Percentiles rank a stretch among this genome's conserved stretches.
Conservation (phyloP, 1,140 invertebrate species). For the Battus philenor region DNA sequence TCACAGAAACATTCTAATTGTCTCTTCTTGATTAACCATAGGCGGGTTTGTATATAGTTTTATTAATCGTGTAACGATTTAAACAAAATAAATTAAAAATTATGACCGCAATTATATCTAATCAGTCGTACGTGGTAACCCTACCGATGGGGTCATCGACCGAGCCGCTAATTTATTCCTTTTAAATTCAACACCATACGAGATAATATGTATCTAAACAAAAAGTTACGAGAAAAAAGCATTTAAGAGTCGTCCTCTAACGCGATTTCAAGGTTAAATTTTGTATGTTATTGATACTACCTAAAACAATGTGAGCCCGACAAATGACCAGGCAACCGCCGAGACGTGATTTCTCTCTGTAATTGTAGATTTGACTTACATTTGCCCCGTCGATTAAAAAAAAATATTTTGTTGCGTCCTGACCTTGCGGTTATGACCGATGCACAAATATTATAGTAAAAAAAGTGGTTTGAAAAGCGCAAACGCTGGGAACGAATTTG, state of each 20-base stretch:
- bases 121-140: no score
- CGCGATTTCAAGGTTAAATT: conserved; percentile 42
- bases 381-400: conserved; percentile 23
- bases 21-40: no score
- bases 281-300: conserved; percentile 38
- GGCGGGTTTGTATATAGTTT: no score
- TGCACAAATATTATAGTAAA: conserved; percentile 1
- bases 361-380: conserved; percentile 41
- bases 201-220: conserved; percentile 55
- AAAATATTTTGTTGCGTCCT: conserved; percentile 8
- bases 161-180: conserved; percentile 55
- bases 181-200: conserved; percentile 55
- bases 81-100: no score
- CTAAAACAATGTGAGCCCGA: conserved; percentile 37
- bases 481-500: no score
- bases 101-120: no score
- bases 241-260: conserved; percentile 44
- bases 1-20: no score
- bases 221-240: conserved; percentile 49
- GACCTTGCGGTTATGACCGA: conserved; percentile 4
- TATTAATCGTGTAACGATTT: no score
- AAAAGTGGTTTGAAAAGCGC: no score
- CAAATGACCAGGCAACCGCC: conserved; percentile 22
- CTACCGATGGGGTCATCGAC: conserved; percentile 31
- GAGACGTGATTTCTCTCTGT: conserved; percentile 31